Percentiles rank a stretch among this genome's conserved stretches.
Conservation (phyloP, 1,140 invertebrate species). For the Cylas formicarius region DNA sequence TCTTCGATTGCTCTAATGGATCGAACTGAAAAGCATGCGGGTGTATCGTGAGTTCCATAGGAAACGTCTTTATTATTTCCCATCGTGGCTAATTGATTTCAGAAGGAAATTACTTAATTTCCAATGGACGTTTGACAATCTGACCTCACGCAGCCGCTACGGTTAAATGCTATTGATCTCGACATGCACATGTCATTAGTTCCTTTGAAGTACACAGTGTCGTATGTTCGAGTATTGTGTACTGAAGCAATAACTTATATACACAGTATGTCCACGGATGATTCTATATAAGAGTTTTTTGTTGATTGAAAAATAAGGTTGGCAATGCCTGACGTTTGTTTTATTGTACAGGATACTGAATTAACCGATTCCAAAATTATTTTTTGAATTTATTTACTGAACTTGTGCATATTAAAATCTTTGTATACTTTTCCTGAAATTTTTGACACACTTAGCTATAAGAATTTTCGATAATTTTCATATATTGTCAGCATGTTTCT, state of each 20-base stretch:
- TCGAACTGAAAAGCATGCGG: constrained; percentile 3
- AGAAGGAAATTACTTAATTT: constrained; percentile 9
- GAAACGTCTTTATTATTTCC: constrained; percentile 6
- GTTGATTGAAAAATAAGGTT: no score
- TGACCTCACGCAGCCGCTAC: constrained; percentile 2
- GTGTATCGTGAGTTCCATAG: not conserved
- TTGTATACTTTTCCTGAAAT: no score
- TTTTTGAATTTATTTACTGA: no score
- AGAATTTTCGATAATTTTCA: no score
- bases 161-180: not conserved
- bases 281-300: no score
- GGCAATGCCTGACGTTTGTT: no score
- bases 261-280: no score
- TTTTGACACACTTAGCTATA: no score
- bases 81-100: constrained; percentile 10
- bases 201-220: not conserved
- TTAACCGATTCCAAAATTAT: no score
- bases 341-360: no score
- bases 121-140: constrained; percentile 7
- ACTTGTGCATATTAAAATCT: no score
- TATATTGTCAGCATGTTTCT: no score
- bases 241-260: constrained; percentile 3
- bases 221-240: constrained; percentile 1
- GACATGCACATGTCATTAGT: not conserved
- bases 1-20: constrained; percentile 1